Base-by-base conservation (phyloP, 2,113 vertebrate species). In the Motacilla tschutschensis region DNA sequence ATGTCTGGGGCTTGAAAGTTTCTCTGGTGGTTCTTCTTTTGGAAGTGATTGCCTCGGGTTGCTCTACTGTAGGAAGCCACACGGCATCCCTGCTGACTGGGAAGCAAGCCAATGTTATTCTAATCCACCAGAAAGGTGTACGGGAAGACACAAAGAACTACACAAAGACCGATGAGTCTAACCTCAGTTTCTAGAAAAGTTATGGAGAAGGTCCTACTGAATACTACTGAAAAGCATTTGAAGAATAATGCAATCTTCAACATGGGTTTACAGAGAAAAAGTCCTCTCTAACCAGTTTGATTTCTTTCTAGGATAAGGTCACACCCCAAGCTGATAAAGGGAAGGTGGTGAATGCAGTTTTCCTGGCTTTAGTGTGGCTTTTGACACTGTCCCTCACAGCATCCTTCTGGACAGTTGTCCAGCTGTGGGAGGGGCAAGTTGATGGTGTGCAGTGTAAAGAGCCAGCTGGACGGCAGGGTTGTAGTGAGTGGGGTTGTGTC, bases 391-490 rank as follows among this genome's bases (percentile, higher is more conserved):
- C 13, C 16, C 35, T 89, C 28, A 53, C 21, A 75, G 63, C 29
- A 71, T 71, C 51, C 43, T 75, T 65, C 47, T 38, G 40, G 44
- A 48, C 11, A 19, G 7, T 3, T 79, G n/a, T 69, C 60, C 55
- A 35, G 2, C 22, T 41, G 28, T 28, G 33, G 14, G 69, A 36
- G 33, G 33, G 35, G 22, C 0, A 0, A 11, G 22, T 9, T 79
- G 8, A n/a, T 5, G 5, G 35, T 12, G 46, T 1, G 2, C 36
- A 55, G 46, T n/a, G 44, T 60, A 46, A 60, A 59, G n/a, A 50
- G n/a, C 5, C 0, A 0, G 17, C 33, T 79, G 31, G 5, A 47
- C 0, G 1, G n/a, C 46, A 69, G 76, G 8, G 26, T 14, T 47
- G 41, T 8, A 64, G 26, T 44, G 44, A 58, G n/a, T 28, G 17